These are phyloP conservation scores for Melanotaenia nigrans DNA, from an alignment of 2,797 vertebrate species.

Conservation along the genomic window DNA sequence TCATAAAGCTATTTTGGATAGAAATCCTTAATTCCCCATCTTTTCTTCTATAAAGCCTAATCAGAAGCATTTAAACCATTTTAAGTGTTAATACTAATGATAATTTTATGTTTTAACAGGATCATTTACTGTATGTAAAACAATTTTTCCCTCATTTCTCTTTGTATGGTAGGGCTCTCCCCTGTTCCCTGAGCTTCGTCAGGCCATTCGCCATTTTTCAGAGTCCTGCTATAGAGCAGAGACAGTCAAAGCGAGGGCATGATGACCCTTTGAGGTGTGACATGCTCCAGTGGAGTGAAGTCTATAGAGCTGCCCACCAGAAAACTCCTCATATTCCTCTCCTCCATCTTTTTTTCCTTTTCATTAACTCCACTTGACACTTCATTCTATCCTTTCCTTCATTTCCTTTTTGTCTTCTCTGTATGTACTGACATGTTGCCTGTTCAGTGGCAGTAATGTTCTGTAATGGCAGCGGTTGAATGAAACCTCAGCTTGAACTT, in stretches of 20 bases:
- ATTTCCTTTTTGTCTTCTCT: constrained; percentile 39
- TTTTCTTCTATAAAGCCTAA: constrained; percentile 2
- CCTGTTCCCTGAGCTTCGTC: constrained; percentile 15
- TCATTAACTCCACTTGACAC: constrained; percentile 45
- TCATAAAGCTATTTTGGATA: constrained; percentile 13
- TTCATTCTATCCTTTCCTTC: constrained; percentile 25
- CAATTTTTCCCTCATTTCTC: background rate
- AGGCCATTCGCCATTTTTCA: constrained; percentile 18
- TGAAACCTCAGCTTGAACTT: constrained; percentile 26
- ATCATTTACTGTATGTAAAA: background rate
- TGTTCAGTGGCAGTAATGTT: constrained; percentile 33
- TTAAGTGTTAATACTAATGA: background rate
- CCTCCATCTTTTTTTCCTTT: constrained; percentile 30
- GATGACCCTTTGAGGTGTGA: constrained; percentile 57
- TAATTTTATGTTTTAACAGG: constrained; percentile 3
- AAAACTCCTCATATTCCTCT: constrained; percentile 38
- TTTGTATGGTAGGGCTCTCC: background rate
- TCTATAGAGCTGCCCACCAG: constrained; percentile 47
- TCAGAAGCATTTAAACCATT: background rate
- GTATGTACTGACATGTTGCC: constrained; percentile 39
- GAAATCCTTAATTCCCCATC: background rate
- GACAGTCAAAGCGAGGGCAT: constrained; percentile 42
- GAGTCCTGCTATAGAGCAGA: constrained; percentile 31
- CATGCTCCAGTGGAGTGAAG: constrained; percentile 60
- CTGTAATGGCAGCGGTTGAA: constrained; percentile 38